A percentile compares a stretch with the other conserved stretches of the same genome.
phyloP scores from a whole-genome alignment of 2,113 vertebrate species.

The Lophius piscatorius region DNA sequence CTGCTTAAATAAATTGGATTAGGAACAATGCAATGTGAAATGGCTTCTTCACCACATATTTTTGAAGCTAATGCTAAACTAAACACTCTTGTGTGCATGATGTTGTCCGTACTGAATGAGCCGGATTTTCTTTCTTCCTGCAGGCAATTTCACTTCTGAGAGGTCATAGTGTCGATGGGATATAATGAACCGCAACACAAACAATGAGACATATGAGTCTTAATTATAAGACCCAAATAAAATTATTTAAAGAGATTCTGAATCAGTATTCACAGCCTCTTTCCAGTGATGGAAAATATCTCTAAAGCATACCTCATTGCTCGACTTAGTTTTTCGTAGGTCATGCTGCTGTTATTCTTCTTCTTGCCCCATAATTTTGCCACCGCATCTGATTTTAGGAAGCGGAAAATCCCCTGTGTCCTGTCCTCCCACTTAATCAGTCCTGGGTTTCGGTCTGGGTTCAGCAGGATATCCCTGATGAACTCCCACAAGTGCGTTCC shows the following conservation, averaged over 20 bases:
- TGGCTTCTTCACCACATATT: constrained; percentile 11
- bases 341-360: constrained; percentile 99
- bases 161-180: no score
- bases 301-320: constrained; percentile 93
- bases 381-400: constrained; percentile 96
- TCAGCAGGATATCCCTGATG: constrained; percentile 95
- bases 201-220: no score
- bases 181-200: no score
- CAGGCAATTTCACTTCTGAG: neutral
- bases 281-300: no score
- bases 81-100: neutral
- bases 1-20: constrained; percentile 17
- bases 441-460: constrained; percentile 94
- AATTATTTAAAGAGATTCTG: no score
- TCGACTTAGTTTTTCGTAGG: constrained; percentile 96
- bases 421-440: constrained; percentile 98
- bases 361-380: constrained; percentile 98
- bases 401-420: constrained; percentile 93
- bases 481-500: constrained; percentile 98
- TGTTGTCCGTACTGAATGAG: neutral
- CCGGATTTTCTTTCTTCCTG: neutral
- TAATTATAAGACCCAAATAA: no score
- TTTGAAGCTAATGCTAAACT: neutral
- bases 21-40: constrained; percentile 21
- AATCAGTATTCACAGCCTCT: no score